Evolutionary conservation across 2,888 invertebrate genomes (phyloP), one percentile per base, ranked within the genome.

Genomic region (Coenonympha arcania): DNA sequence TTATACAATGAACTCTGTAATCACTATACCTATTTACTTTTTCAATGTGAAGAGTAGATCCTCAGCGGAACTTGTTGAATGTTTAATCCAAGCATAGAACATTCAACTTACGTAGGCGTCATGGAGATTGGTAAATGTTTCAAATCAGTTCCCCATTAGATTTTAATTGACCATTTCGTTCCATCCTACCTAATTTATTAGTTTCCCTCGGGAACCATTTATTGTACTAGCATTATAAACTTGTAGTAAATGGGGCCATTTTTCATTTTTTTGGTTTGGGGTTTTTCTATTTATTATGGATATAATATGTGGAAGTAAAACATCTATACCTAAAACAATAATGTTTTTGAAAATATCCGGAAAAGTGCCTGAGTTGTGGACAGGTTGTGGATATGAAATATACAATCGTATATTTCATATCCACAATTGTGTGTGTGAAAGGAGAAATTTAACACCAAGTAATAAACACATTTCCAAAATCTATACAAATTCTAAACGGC

Each of bases 111-210:
- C 34, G 72, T 71, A 71, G 72, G 72, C 73, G 71, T 71, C 60
- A 69, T 64, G 68, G 65, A 61, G 66, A 57, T 66, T 59, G 65
- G 68, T 55, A 58, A 49, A 47, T 52, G 36, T 30, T 48, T 43
- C 31, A 16, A 50, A 47, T 49, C 42, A 43, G 42, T 50, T 47
- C 59, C 63, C 74, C 64, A 76, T 76, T 76, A 75, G 75, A 75
- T 71, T 74, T 72, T 79, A 79, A 78, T 76, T 73, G 73, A 70
- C 66, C 65, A 62, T 70, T 70, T 61, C 68, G 64, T 66, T 72
- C 60, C 36, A 13, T 45, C 24, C 36, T 18, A 19, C 28, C 33
- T 65, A 64, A 75, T 79, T 79, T 77, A 79, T 79, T 77, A 72
- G 74, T 76, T 76, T 68, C 69, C 65, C 64, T 61, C 62, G 65